phyloP scores from a whole-genome alignment of 2,888 invertebrate genomes.

The Aethes cnicana region DNA sequence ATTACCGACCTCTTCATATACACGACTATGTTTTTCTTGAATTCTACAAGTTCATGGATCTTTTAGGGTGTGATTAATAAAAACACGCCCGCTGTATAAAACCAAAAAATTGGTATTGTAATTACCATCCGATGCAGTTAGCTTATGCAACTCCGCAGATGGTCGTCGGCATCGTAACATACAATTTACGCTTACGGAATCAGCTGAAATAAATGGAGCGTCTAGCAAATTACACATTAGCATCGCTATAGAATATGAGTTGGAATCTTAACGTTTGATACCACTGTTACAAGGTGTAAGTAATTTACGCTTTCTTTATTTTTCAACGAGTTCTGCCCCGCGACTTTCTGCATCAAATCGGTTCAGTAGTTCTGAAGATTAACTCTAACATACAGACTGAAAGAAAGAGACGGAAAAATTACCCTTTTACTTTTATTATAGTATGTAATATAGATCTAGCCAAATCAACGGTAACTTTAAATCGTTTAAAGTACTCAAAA shows the following conservation, averaged over 20 bases:
- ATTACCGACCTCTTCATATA: too few relatives aligned
- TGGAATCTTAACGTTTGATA: conserved; percentile 7
- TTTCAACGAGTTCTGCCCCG: too few relatives aligned
- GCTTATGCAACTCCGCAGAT: conserved; percentile 51
- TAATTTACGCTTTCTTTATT: background rate
- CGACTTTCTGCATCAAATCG: too few relatives aligned
- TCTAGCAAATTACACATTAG: conserved; percentile 48
- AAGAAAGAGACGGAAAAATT: too few relatives aligned
- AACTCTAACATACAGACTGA: too few relatives aligned
- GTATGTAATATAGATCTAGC: too few relatives aligned
- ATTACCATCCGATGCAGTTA: conserved; percentile 32
- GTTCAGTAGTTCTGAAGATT: too few relatives aligned
- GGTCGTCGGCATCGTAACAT: conserved; percentile 52
- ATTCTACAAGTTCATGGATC: too few relatives aligned
- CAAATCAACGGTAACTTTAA: conserved; percentile 11
- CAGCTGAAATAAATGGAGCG: conserved; percentile 50
- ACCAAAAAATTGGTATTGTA: conserved; percentile 27
- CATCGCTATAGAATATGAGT: conserved; percentile 28
- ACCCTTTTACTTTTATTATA: too few relatives aligned
- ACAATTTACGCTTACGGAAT: conserved; percentile 56
- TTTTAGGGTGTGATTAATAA: too few relatives aligned
- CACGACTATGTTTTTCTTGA: too few relatives aligned
- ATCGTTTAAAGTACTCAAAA: conserved; percentile 6
- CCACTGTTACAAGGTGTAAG: conserved; percentile 5
- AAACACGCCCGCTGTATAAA: conserved; percentile 7